Base-by-base conservation (phyloP, 1,140 invertebrate species). In the Neuroterus valhalla region DNA sequence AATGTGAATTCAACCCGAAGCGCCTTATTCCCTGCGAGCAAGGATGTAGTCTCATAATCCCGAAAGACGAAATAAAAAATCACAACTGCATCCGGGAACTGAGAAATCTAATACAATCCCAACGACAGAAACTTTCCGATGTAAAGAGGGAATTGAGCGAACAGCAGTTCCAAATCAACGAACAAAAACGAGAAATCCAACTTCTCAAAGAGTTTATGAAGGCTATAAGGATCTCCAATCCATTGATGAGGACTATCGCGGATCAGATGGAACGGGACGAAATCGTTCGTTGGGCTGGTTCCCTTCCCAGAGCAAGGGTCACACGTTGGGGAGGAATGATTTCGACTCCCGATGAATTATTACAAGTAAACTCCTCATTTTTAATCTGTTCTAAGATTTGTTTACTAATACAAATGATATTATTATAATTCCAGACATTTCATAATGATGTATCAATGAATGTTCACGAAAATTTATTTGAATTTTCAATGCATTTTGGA, bases 241-340 rank as follows among this genome's bases (percentile, higher is more conserved):
- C 97, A 4, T 93, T 95, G 10, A 96, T 97, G 93, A 91, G 96
- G 62, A 96, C 96, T 14, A 94, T 98, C 50, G 95, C 95, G 5
- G 95, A 97, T 85, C 95, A 97, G 81, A 97, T 98, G 94, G 96
- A 98, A 87, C 93, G 96, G 67, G 96, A 98, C 83, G 97, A 98
- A 90, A 95, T 98, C 67, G 91, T 96, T n/a, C 92, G 96, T 86
- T 99, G 97, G 98, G 95, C 96, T 38, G 94, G 92, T 75, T 95
- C 95, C 2, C 89, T 99, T 21, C 93, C 95, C 15, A 90, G 96
- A 67, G 97, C 97, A 1, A 90, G 96, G 78, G 97, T 98, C 31
- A 98, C 96, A 1, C 91, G 97, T 68, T 99, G 97, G 98, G 98
- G 97, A 70, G 97, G 97, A 70, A 98, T 99, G 96, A 98, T 98